Evolutionary conservation across 2,113 vertebrate species (phyloP), one percentile per base, ranked within the genome.

Genomic region (Dolichotis patagonum): DNA sequence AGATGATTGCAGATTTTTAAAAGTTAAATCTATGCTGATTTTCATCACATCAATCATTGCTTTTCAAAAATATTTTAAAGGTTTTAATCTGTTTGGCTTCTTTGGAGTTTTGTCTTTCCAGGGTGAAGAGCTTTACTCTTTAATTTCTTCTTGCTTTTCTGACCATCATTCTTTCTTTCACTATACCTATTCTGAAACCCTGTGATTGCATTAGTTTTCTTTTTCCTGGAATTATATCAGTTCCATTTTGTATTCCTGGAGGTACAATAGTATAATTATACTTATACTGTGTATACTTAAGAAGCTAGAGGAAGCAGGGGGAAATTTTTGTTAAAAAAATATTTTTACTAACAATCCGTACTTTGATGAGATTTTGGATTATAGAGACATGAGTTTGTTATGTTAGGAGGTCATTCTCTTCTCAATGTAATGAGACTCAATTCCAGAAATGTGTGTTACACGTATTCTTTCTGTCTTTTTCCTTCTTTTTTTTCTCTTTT

Each of bases 21-120:
- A 93, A 87, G n/a, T 88, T 88, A 41, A 77, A 26, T 91, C 10
- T 85, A 6, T 69, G 28, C 26, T 93, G 88, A 32, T 92, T 97
- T 63, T 81, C 75, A 7, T 52, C 19, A 22, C 32, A 58, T 85
- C 41, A 52, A 8, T 88, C 58, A 85, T 49, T 3, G 24, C 14
- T 30, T 88, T 75, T 81, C 56, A 56, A 81, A n/a, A 54, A 67
- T 60, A 81, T 87, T 65, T 86, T 85, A 73, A 85, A 67, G 65
- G 75, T 89, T 65, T 86, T 85, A 56, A 82, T 84, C 28, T 85
- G 20, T 14, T 83, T 83, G 63, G 5, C 38, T 60, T 86, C 56
- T n/a, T 89, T n/a, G 88, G 73, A 60, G 81, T 88, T 46, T 80
- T 84, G 49, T 49, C 43, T 89, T 94, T 63, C 49, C 52, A 77